A percentile compares a stretch with the other conserved stretches of the same genome.
These are phyloP conservation scores for Clavelina lepadiformis DNA, from an alignment of 23 tunicate genomes.

Conservation along the genomic window DNA sequence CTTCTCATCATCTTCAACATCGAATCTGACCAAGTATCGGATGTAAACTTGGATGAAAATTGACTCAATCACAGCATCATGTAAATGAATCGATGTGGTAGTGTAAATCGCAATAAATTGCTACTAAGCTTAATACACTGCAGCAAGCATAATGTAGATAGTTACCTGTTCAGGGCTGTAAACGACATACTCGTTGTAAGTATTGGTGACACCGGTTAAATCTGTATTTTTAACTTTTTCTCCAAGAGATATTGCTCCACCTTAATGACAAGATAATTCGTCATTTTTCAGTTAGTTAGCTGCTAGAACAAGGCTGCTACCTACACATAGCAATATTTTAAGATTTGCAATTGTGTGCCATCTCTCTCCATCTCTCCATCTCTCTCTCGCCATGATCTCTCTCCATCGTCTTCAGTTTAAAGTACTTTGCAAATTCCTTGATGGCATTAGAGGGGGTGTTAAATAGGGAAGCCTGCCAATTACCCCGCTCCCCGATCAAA, in stretches of 20 bases:
- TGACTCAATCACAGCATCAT: no score
- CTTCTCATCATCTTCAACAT: not conserved
- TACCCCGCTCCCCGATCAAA: conserved; percentile 80
- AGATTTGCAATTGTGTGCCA: no score
- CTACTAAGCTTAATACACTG: no score
- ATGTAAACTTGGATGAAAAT: conserved; percentile 41
- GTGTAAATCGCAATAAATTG: no score
- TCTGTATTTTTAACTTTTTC: conserved; percentile 65
- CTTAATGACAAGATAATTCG: no score
- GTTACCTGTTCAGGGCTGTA: conserved; percentile 79
- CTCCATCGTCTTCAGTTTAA: conserved; percentile 97
- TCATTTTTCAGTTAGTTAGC: no score
- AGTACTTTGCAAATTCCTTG: conserved; percentile 89
- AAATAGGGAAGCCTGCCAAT: conserved; percentile 97
- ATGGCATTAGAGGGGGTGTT: conserved; percentile 85
- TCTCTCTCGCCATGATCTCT: conserved; percentile 61
- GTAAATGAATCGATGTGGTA: no score
- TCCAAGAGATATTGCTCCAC: conserved; percentile 84
- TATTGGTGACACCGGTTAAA: conserved; percentile 44
- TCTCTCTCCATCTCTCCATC: no score
- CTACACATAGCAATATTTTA: no score
- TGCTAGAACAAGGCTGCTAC: no score
- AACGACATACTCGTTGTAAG: conserved; percentile 82
- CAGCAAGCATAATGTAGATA: no score
- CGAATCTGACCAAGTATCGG: conserved; percentile 51